These are phyloP conservation scores for Adelphocoris suturalis DNA, from an alignment of 2,888 invertebrate genomes.

Conservation along the genomic window DNA sequence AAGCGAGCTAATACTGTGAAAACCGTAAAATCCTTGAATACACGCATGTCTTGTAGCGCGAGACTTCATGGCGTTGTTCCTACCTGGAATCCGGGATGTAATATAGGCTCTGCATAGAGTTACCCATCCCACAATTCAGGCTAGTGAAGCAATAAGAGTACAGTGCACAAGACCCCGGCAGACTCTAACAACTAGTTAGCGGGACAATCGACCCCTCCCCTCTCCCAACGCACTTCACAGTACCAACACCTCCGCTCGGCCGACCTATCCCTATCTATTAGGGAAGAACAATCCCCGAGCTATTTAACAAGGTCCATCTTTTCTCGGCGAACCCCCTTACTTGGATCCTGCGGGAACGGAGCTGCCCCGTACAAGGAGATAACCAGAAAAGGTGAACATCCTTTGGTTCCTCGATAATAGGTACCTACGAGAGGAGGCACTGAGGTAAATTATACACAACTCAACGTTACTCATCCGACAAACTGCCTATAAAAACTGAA, in stretches of 20 bases:
- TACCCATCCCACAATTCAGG: neutral
- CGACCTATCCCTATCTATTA: constrained; percentile 15
- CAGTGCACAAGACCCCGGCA: neutral
- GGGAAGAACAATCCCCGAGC: constrained; percentile 25
- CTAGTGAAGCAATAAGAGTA: neutral
- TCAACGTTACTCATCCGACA: neutral
- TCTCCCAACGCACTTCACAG: neutral
- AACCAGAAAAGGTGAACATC: neutral
- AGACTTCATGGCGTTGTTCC: no score
- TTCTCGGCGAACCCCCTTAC: constrained; percentile 16
- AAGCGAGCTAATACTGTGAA: no score
- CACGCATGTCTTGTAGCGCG: no score
- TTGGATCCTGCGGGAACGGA: neutral
- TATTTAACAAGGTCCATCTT: constrained; percentile 25
- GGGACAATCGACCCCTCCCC: constrained; percentile 7
- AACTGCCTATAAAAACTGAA: neutral
- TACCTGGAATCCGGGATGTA: neutral
- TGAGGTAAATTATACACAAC: neutral
- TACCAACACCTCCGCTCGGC: neutral
- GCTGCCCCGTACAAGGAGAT: neutral
- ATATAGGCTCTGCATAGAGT: neutral
- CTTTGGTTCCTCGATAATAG: neutral
- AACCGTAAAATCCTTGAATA: no score
- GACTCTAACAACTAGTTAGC: constrained; percentile 12
- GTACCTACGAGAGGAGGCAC: neutral